phyloP scores from a whole-genome alignment of 2,888 invertebrate species.

The Acleris emargana region DNA sequence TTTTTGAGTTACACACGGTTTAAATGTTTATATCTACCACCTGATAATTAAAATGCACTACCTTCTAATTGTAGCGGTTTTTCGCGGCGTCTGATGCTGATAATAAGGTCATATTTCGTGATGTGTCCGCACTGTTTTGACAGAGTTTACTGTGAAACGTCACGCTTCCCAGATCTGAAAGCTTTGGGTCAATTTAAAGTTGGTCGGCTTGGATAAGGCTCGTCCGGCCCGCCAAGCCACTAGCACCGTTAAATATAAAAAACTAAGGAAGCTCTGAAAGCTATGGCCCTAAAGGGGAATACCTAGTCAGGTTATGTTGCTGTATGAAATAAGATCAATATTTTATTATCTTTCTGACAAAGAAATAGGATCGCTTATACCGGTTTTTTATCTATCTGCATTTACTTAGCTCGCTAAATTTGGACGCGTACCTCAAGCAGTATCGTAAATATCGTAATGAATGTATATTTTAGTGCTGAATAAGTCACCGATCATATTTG shows the following conservation, averaged over 20 bases:
- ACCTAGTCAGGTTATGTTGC: no score
- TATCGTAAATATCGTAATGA: no score
- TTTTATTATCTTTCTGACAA: neutral
- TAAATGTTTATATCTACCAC: no score
- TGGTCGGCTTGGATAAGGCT: slow-evolving; percentile 40
- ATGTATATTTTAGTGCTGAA: neutral
- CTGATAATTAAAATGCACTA: no score
- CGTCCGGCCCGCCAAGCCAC: neutral
- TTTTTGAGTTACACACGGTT: no score
- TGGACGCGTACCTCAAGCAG: neutral
- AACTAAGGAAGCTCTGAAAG: neutral
- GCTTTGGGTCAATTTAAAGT: slow-evolving; percentile 65
- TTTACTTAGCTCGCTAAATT: no score
- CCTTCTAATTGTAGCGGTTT: no score
- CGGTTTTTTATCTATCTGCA: neutral
- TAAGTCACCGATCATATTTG: slow-evolving; percentile 45
- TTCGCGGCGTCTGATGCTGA: no score
- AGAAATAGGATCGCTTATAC: neutral
- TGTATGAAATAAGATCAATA: no score
- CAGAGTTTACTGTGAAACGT: slow-evolving; percentile 10
- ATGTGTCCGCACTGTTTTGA: neutral
- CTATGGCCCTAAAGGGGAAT: neutral
- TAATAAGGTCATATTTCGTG: neutral
- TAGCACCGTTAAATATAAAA: neutral
- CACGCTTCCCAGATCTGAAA: slow-evolving; percentile 43